Evolutionary conservation across 2,113 vertebrate genomes (phyloP).

Genomic region (Sinocyclocheilus rhinocerous): DNA sequence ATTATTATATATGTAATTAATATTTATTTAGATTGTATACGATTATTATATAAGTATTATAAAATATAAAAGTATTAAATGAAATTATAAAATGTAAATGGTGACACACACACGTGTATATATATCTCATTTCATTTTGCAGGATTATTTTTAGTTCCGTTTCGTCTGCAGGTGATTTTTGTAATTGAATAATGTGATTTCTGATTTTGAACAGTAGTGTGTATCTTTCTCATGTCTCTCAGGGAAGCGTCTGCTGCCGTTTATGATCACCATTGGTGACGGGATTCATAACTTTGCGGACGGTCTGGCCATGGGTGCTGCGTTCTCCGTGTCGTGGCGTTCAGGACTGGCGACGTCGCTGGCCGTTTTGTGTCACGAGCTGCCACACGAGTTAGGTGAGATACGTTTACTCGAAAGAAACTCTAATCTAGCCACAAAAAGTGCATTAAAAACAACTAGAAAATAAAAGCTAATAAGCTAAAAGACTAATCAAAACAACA

Average conservation of each 20-base stretch:
- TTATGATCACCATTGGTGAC: slow-evolving; percentile 86
- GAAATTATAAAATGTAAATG: no score
- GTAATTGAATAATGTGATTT: neutral
- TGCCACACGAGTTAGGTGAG: slow-evolving; percentile 88
- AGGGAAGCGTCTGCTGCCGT: slow-evolving; percentile 84
- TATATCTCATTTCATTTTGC: no score
- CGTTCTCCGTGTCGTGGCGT: slow-evolving; percentile 86
- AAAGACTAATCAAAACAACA: neutral
- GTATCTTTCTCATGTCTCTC: slow-evolving; percentile 19
- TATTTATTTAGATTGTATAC: no score
- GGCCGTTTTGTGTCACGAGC: slow-evolving; percentile 86
- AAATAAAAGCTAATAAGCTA: no score
- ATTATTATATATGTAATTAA: no score
- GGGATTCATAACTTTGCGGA: slow-evolving; percentile 90
- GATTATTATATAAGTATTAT: no score
- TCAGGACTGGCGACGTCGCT: slow-evolving; percentile 86
- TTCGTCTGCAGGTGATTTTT: neutral
- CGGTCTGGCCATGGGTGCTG: slow-evolving; percentile 86
- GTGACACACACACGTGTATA: no score
- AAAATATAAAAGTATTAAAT: no score
- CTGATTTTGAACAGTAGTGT: neutral
- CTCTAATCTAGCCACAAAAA: neutral
- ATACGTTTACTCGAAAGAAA: neutral
- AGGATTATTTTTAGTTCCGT: neutral
- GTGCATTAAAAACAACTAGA: neutral